phyloP scores from a whole-genome alignment of 1,140 invertebrate genomes.

The Maniola jurtina region DNA sequence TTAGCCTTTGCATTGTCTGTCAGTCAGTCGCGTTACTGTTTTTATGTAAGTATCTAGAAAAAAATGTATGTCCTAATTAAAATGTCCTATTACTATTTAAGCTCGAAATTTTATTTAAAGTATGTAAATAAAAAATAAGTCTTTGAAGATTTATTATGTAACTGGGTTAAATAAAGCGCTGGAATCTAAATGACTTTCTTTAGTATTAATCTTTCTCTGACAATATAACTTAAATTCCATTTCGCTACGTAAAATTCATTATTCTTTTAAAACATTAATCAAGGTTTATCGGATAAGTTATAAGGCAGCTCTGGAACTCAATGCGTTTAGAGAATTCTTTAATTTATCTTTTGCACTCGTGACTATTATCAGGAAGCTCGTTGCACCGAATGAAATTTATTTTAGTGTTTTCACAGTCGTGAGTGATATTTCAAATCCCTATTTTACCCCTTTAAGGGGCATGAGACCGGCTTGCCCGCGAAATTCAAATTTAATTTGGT shows the following conservation, averaged over 20 bases:
- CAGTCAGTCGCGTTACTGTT: too few species aligned
- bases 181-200: constrained; percentile 2
- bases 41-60: too few species aligned
- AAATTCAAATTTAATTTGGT: too few species aligned
- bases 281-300: constrained; percentile 10
- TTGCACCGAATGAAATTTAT: constrained; percentile 4
- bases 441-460: too few species aligned
- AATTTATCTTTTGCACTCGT: constrained; percentile 11
- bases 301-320: constrained; percentile 10
- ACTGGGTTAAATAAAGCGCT: not conserved
- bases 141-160: too few species aligned
- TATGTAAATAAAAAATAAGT: too few species aligned
- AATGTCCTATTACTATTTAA: too few species aligned
- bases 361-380: not conserved
- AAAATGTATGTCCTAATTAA: too few species aligned
- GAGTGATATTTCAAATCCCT: too few species aligned
- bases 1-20: too few species aligned
- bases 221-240: constrained; percentile 11
- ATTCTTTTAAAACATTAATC: constrained; percentile 8
- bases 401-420: not conserved
- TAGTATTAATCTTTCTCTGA: constrained; percentile 9
- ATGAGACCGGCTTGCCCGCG: too few species aligned
- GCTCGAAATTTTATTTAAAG: too few species aligned
- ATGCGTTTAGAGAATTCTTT: constrained; percentile 11
- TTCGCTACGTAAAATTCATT: constrained; percentile 10